Percentiles rank a stretch among this genome's conserved stretches.
These are phyloP conservation scores for Cylloceria caligata DNA, from an alignment of 2,888 invertebrate genomes.

Conservation along the genomic window DNA sequence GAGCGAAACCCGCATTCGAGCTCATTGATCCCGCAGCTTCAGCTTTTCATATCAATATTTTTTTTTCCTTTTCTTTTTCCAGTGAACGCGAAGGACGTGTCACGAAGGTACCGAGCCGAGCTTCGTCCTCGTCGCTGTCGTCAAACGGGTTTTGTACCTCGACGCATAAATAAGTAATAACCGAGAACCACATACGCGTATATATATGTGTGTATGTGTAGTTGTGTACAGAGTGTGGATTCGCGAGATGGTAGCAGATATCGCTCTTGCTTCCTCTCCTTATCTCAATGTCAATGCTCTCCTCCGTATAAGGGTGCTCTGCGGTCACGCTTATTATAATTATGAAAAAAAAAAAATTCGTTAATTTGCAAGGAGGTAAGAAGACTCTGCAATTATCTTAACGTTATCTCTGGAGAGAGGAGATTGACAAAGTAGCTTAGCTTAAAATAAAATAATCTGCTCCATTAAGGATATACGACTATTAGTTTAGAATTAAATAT, in stretches of 20 bases:
- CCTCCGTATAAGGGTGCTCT: slow-evolving; percentile 32
- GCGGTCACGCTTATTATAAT: slow-evolving; percentile 29
- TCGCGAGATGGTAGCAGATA: slow-evolving; percentile 75
- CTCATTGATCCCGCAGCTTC: slow-evolving; percentile 64
- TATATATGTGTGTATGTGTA: background rate
- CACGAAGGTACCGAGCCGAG: slow-evolving; percentile 67
- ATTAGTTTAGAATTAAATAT: too few relatives aligned
- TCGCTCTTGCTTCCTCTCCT: slow-evolving; percentile 70
- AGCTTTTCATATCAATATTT: slow-evolving; percentile 53
- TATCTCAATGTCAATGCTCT: slow-evolving; percentile 80
- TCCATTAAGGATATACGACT: too few relatives aligned
- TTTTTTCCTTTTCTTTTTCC: slow-evolving; percentile 41
- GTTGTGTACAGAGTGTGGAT: slow-evolving; percentile 17
- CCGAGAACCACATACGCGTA: slow-evolving; percentile 63
- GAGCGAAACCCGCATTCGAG: slow-evolving; percentile 38
- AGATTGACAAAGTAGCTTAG: slow-evolving; percentile 8
- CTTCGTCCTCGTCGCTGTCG: slow-evolving; percentile 71
- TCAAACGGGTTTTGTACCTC: slow-evolving; percentile 79
- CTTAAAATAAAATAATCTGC: background rate
- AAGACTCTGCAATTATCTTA: background rate
- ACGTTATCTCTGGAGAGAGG: background rate
- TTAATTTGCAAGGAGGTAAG: slow-evolving; percentile 9
- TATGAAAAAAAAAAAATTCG: slow-evolving; percentile 9
- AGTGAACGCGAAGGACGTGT: slow-evolving; percentile 65
- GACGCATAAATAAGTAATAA: slow-evolving; percentile 83